Conservation (phyloP, 2,888 invertebrate genomes). For the Hypselothyrea guttata region DNA sequence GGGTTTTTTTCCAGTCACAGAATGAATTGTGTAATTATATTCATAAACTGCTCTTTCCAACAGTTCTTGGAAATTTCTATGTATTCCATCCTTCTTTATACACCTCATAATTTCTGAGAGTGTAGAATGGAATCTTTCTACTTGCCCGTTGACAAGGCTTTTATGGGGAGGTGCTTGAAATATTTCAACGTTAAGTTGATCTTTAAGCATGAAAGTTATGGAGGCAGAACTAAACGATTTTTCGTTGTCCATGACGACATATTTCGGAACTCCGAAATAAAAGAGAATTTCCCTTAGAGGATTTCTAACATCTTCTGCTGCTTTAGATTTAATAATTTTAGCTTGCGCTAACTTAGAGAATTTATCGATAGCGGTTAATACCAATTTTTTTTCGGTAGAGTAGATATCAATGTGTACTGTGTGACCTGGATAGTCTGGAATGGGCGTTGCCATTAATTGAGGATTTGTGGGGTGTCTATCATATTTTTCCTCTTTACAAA, state of each 20-base stretch:
- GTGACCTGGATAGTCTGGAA: slow-evolving; percentile 35
- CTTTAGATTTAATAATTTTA: slow-evolving; percentile 17
- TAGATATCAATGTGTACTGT: slow-evolving; percentile 33
- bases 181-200: slow-evolving; percentile 15
- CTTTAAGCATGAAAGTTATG: slow-evolving; percentile 11
- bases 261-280: slow-evolving; percentile 10
- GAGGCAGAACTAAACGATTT: slow-evolving; percentile 21
- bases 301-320: slow-evolving; percentile 14
- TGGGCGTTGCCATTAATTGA: slow-evolving; percentile 23
- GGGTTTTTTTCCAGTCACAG: slow-evolving; percentile 12
- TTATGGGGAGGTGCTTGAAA: slow-evolving; percentile 15
- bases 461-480: slow-evolving; percentile 37
- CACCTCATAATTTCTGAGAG: slow-evolving; percentile 25
- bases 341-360: slow-evolving; percentile 14
- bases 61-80: slow-evolving; percentile 17
- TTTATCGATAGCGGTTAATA: slow-evolving; percentile 26
- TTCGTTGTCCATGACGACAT: slow-evolving; percentile 22
- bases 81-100: slow-evolving; percentile 7
- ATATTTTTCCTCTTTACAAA: slow-evolving; percentile 39
- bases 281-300: slow-evolving; percentile 13
- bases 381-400: slow-evolving; percentile 18
- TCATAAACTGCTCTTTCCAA: slow-evolving; percentile 17
- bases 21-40: slow-evolving; percentile 15
- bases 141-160: slow-evolving; percentile 9
- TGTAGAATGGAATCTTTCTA: slow-evolving; percentile 25